Conservation (phyloP, 2,888 invertebrate genomes). For the Petrolisthes cinctipes region DNA sequence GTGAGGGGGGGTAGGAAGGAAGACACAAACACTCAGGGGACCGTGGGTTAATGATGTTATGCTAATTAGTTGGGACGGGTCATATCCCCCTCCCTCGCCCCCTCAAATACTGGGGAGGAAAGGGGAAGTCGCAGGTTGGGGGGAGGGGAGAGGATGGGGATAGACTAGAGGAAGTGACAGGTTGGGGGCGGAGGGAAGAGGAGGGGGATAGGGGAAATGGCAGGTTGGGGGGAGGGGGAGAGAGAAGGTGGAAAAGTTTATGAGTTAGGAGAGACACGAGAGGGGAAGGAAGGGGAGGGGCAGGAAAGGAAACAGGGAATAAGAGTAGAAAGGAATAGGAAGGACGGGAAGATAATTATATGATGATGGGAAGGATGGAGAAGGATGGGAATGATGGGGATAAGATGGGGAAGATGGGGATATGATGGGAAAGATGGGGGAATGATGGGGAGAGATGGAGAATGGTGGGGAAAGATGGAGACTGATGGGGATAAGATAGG, state of each 20-base stretch:
- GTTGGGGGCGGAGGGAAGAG: not conserved
- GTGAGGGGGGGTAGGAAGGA: too few species aligned
- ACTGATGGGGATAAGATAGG: too few species aligned
- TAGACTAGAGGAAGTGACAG: not conserved
- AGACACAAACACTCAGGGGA: too few species aligned
- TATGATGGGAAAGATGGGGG: too few species aligned
- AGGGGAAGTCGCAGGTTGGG: not conserved
- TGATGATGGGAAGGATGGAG: not conserved
- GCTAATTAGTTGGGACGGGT: too few species aligned
- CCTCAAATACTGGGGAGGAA: not conserved
- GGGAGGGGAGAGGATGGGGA: not conserved
- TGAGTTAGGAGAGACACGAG: not conserved
- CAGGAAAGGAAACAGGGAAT: not conserved
- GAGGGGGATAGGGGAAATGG: too few species aligned
- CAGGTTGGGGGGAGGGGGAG: not conserved
- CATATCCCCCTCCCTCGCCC: too few species aligned
- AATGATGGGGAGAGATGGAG: too few species aligned
- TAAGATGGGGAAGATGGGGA: too few species aligned
- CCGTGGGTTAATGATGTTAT: too few species aligned
- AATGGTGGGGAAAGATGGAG: too few species aligned
- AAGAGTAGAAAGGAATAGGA: not conserved
- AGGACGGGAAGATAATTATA: not conserved
- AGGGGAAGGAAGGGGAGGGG: not conserved
- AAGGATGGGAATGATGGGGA: not conserved
- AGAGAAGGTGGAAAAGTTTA: not conserved